Evolutionary conservation across 2,797 vertebrate species (phyloP), one percentile per base, ranked within the genome.

Genomic region (Pygocentrus nattereri): DNA sequence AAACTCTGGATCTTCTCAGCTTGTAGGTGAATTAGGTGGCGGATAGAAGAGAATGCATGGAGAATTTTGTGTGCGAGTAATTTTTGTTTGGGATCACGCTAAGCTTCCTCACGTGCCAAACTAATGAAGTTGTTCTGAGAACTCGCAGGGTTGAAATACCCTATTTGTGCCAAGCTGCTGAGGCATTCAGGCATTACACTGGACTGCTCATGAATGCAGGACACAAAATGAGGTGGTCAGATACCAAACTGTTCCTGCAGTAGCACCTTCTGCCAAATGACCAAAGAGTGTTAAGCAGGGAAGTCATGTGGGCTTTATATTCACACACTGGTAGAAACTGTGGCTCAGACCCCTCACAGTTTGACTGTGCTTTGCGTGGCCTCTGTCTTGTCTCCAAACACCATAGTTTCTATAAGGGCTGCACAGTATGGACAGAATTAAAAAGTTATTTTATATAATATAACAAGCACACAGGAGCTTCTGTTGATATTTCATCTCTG

Each of bases 141-240:
- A 61, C 70, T 68, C 30, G 78, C 61, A 54, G 13, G 2, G 5
- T 0, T 41, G 68, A 25, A 65, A 68, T 74, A 25, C 19, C 27
- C 49, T 58, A 49, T 41, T 68, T 76, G 78, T 73, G 70, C 49
- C 49, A 73, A 54, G 50, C 70, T 54, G 30, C 68, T 50, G 23
- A 47, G 68, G 68, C 41, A 25, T 25, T 47, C 12, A 54, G 49
- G 49, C 70, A 34, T 73, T 34, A 4, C 25, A 27, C 27, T 27
- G 30, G 70, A 5, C 25, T 70, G 44, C 23, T 49, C 44, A 30
- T 73, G 30, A 72, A 72, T 31, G 25, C 27, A 27, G 41, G 68
- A 25, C 44, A 47, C 41, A 27, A 50, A 70, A 50, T 34, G 49
- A 31, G 41, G 47, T 34, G 27, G 49, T 72, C 47, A 10, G 23